These are phyloP conservation scores for Meliscaeva auricollis DNA, from an alignment of 2,888 invertebrate species.

Conservation along the genomic window DNA sequence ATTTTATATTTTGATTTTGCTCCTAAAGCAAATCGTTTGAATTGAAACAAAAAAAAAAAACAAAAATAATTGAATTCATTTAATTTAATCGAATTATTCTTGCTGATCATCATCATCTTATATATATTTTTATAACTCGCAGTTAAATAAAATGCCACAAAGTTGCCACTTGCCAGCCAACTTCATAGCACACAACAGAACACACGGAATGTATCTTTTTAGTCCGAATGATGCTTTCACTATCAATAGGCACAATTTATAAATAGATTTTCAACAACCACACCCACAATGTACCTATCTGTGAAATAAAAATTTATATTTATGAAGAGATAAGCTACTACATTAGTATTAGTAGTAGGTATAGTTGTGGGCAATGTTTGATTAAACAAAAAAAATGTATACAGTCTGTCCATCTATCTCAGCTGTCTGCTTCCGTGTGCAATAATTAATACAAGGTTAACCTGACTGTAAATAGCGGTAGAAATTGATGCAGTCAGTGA, in stretches of 20 bases:
- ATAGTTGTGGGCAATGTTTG: constrained; percentile 20
- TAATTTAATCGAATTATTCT: not conserved
- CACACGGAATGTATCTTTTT: constrained; percentile 16
- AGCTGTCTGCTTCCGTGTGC: constrained; percentile 65
- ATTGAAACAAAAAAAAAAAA: no score
- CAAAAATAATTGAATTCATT: not conserved
- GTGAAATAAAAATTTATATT: not conserved
- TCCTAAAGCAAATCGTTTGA: not conserved
- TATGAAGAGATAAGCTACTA: not conserved
- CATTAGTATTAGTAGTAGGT: not conserved
- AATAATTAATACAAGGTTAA: constrained; percentile 69
- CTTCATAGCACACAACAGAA: not conserved
- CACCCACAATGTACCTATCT: constrained; percentile 4
- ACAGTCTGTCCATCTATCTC: constrained; percentile 36
- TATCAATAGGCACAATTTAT: constrained; percentile 30
- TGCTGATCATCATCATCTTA: not conserved
- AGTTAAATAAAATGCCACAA: constrained; percentile 11
- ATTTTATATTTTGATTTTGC: not conserved
- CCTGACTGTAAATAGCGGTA: constrained; percentile 35
- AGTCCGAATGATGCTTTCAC: constrained; percentile 14
- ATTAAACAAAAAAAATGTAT: constrained; percentile 27
- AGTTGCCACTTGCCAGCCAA: constrained; percentile 15
- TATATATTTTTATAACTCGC: not conserved
- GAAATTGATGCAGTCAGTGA: not conserved
- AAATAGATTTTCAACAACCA: constrained; percentile 28